A percentile compares a stretch with the other conserved stretches of the same genome.
Conservation (phyloP, 2,113 vertebrate genomes). For the Leptodactylus fuscus region DNA sequence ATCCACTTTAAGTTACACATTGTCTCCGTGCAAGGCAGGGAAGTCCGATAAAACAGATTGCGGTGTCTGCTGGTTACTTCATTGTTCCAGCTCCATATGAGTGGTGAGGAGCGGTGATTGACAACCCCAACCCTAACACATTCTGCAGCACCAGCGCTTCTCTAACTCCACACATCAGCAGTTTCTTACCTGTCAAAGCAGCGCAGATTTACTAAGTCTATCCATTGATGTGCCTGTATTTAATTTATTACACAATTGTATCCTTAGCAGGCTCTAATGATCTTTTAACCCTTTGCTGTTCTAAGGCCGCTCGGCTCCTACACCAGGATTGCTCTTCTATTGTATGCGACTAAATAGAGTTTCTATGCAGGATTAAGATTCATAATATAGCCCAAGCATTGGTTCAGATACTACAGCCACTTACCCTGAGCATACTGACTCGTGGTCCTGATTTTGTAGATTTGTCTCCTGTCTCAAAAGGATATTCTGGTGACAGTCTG, state of each 20-base stretch:
- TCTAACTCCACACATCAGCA: slow-evolving; percentile 39
- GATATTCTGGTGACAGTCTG: no score
- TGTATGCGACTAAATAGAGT: background rate
- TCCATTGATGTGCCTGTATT: slow-evolving; percentile 24
- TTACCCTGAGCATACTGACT: no score
- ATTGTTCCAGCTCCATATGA: background rate
- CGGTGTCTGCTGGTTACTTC: background rate
- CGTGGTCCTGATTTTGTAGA: no score
- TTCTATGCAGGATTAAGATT: background rate
- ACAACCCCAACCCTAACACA: slow-evolving; percentile 18
- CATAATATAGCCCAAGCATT: no score
- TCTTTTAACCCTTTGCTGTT: background rate
- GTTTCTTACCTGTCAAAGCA: slow-evolving; percentile 12
- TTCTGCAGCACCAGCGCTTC: slow-evolving; percentile 18
- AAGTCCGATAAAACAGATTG: slow-evolving; percentile 1
- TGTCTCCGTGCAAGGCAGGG: background rate
- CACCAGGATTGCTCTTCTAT: background rate
- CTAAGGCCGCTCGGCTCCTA: no score
- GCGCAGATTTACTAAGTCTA: background rate
- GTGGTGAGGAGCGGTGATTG: background rate
- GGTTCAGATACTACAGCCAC: no score
- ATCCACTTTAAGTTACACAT: background rate
- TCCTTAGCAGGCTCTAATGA: background rate
- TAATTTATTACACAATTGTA: slow-evolving; percentile 29
- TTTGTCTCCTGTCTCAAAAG: no score